Evolutionary conservation across 2,113 vertebrate genomes (phyloP).

Genomic region (Centropristis striata): DNA sequence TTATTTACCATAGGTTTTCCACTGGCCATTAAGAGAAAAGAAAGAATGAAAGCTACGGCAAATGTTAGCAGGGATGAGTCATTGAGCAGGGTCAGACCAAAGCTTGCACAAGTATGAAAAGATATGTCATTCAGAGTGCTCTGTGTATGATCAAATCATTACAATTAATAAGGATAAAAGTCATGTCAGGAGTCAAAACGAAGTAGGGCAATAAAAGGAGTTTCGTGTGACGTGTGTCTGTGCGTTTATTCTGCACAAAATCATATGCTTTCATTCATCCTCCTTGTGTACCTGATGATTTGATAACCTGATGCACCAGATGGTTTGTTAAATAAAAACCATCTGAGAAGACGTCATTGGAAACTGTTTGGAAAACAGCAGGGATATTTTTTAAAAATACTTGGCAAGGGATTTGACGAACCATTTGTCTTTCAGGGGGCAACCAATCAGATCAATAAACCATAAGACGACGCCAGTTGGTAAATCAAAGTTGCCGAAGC

Average conservation of each 20-base stretch:
- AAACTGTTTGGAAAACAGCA: too few relatives aligned
- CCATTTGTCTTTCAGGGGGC: too few relatives aligned
- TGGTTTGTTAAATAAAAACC: too few relatives aligned
- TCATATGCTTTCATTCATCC: neutral
- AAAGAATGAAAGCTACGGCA: conserved; percentile 33
- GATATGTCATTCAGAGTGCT: neutral
- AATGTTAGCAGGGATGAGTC: conserved; percentile 39
- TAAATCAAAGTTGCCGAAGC: too few relatives aligned
- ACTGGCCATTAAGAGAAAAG: conserved; percentile 15
- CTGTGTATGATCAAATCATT: neutral
- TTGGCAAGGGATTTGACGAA: too few relatives aligned
- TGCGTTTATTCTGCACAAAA: neutral
- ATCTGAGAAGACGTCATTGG: too few relatives aligned
- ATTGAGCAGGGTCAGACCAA: conserved; percentile 8
- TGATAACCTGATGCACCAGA: too few relatives aligned
- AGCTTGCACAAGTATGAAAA: conserved; percentile 5
- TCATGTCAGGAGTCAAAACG: neutral
- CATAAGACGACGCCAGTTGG: too few relatives aligned
- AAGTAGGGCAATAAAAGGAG: neutral
- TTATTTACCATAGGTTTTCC: conserved; percentile 29
- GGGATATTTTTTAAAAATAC: too few relatives aligned
- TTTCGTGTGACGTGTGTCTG: neutral
- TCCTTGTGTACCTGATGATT: neutral
- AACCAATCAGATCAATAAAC: too few relatives aligned
- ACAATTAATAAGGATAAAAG: neutral